Evolutionary conservation across 2,888 invertebrate genomes (phyloP).

Genomic region (Barypeithes pellucidus): DNA sequence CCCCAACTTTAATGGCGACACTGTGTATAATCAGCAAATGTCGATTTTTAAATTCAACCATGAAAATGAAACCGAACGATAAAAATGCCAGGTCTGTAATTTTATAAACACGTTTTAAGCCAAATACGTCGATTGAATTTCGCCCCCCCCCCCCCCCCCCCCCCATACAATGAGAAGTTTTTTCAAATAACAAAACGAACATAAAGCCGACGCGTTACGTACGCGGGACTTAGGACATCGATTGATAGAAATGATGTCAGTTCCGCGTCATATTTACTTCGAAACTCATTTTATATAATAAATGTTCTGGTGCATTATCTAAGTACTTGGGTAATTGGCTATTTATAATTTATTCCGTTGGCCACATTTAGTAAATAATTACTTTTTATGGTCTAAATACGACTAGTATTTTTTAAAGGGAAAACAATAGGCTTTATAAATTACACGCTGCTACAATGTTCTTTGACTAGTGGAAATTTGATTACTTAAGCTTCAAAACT

Average conservation of each 20-base stretch:
- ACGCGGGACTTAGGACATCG: not conserved
- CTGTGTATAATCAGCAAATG: too few species aligned
- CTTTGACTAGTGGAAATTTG: too few species aligned
- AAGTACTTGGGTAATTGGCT: not conserved
- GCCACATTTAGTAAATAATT: not conserved
- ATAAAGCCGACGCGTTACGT: not conserved
- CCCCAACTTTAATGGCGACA: too few species aligned
- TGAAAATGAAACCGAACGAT: too few species aligned
- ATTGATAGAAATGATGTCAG: constrained; percentile 67
- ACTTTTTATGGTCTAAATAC: constrained; percentile 5
- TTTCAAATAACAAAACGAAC: not conserved
- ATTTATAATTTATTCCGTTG: not conserved
- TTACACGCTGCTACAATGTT: too few species aligned
- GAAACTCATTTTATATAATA: not conserved
- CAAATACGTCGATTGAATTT: too few species aligned
- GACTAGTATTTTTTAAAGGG: not conserved
- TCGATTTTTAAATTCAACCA: too few species aligned
- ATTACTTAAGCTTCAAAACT: too few species aligned
- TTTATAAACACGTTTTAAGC: too few species aligned
- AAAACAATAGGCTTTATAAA: not conserved
- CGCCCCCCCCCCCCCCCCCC: too few species aligned
- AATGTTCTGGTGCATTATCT: not conserved
- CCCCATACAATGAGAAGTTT: not conserved
- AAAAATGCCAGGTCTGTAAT: too few species aligned
- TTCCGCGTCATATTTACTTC: not conserved